Base-by-base conservation (phyloP, 2,797 vertebrate genomes). In the Pseudomugil tenellus region DNA sequence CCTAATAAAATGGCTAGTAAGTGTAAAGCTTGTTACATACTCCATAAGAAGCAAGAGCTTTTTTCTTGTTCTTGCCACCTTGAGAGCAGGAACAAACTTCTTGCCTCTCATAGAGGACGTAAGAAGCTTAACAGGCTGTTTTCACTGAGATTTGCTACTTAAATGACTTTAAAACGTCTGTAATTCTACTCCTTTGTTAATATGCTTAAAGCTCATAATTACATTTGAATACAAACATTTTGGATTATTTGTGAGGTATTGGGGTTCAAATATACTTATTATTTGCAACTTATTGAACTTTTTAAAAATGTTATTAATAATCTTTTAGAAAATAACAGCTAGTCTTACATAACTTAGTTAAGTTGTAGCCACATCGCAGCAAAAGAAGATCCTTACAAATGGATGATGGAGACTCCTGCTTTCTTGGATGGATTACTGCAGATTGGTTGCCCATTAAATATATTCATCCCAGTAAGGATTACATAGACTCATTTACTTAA, bases 401-500 rank as follows among this genome's bases (percentile, higher is more conserved):
- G 74, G 76, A 74, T 14, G 48, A 71, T 39, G 25, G 65, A 66
- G 70, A 65, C 21, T 28, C 26, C 53, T 74, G 77, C 79, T 74
- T 77, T 70, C 68, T 67, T 71, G 70, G 70, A 13, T 75, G 86
- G 90, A 89, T 92, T 91, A 91, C 51, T 61, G 43, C 76, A 76
- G 83, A 84, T 79, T 88, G 79, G 63, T 69, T 59, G 64, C 73
- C 82, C 82, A 76, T 89, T 91, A 80, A 87, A 87, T 60, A 72
- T 56, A 54, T 67, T 74, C 58, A 28, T 78, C 84, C 75, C 57
- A 76, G 62, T 13, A 71, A 82, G 86, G 89, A 90, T 89, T 89
- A 90, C 43, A 4, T 3, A 70, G 82, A 84, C 87, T 85, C 83
- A 84, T 90, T 91, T 80, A 88, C 85, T 88, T 83, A n/a, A 82